Evolutionary conservation across 2,113 vertebrate genomes (phyloP), one percentile per base, ranked within the genome.

Genomic region (Phyllopteryx taeniolatus): DNA sequence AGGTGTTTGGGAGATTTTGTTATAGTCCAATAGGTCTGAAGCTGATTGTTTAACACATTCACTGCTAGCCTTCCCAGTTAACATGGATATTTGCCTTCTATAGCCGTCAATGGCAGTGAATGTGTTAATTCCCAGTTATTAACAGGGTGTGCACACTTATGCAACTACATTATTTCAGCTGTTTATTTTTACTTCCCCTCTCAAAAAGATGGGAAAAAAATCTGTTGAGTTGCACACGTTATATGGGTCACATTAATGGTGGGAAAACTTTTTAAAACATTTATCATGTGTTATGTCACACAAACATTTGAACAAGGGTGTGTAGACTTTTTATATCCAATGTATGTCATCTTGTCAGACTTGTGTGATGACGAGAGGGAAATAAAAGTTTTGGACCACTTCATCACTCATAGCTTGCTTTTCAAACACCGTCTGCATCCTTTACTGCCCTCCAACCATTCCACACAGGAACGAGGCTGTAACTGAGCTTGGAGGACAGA

Each of bases 401-500:
- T 44, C 44, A 51, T 5, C 43, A 61, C 35, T 49, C 33, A 43
- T 43, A 46, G 33, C 17, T 22, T 27, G 27, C 51, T 76, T 77
- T 79, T 76, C 17, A 81, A 79, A 67, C 39, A 71, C 56, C 12
- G 27, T 73, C 74, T n/a, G 80, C 72, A 87, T 85, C 83, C 84
- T 86, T 86, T 79, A 73, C 73, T 79, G 72, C 83, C 79, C 70
- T 85, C 73, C 81, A 68, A 78, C 76, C 79, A 74, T 83, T 79
- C 83, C 81, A 84, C 13, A 88, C 91, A 89, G 88, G 91, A 91
- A 92, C 90, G 91, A 75, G 80, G 74, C 84, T 92, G 90, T 92
- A 93, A 93, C 89, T 81, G 85, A 93, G 91, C 87, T 90, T 74
- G 60, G 73, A 71, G 85, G 90, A 93, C 92, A 93, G 92, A 92